phyloP scores from a whole-genome alignment of 2,113 vertebrate genomes.

The Oncorhynchus kisutch region DNA sequence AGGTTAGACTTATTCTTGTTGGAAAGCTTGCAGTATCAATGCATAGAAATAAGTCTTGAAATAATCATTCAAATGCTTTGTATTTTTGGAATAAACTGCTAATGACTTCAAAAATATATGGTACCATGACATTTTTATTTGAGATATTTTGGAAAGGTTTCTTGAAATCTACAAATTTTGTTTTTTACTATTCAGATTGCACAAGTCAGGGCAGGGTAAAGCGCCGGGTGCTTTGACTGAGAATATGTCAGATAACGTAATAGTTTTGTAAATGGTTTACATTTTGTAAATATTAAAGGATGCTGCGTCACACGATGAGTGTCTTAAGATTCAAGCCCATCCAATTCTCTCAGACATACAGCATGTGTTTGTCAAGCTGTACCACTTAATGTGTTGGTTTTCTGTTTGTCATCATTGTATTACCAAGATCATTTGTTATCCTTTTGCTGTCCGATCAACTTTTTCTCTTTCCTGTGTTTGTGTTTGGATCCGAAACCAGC shows the following conservation, averaged over 20 bases:
- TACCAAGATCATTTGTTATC: background rate
- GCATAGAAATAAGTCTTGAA: background rate
- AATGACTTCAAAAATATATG: background rate
- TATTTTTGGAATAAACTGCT: conserved; percentile 9
- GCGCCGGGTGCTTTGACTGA: background rate
- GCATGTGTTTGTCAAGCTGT: background rate
- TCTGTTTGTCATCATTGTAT: conserved; percentile 4
- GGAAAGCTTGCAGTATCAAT: background rate
- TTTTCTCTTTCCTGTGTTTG: background rate
- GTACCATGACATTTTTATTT: background rate
- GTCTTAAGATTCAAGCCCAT: conserved; percentile 42
- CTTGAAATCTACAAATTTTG: background rate
- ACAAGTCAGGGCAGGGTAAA: conserved; percentile 1
- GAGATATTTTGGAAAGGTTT: background rate
- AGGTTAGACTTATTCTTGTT: background rate
- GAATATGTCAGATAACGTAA: background rate
- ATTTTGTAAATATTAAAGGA: conserved; percentile 86
- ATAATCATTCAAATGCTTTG: background rate
- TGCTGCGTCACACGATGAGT: conserved; percentile 36
- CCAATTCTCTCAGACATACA: background rate
- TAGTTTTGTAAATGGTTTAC: conserved; percentile 57
- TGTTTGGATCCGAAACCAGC: conserved; percentile 1
- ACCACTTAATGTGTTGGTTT: background rate
- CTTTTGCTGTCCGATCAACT: background rate
- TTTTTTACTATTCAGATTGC: background rate